Percentiles rank a stretch among this genome's conserved stretches.
Evolutionary conservation across 2,888 invertebrate species (phyloP).

Genomic region (Cheiracanthium punctorium): DNA sequence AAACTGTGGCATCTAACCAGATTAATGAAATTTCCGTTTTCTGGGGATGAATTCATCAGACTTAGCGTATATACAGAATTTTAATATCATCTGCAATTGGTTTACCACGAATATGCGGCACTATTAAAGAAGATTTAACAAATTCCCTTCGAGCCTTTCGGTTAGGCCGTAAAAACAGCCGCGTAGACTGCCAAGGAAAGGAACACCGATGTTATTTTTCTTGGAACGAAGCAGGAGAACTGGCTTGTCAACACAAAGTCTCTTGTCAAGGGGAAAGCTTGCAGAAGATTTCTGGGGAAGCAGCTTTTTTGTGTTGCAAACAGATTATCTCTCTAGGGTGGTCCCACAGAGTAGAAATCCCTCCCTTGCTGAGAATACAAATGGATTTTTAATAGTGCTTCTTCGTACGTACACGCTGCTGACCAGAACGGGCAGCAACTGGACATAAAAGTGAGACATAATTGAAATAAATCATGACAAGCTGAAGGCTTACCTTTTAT

Average conservation of each 20-base stretch:
- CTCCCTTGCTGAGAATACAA: not conserved
- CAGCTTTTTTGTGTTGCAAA: not conserved
- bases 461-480: no score
- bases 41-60: no score
- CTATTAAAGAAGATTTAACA: no score
- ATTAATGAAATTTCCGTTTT: no score
- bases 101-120: no score
- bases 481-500: no score
- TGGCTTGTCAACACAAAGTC: not conserved
- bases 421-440: not conserved
- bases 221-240: not conserved
- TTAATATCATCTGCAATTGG: no score
- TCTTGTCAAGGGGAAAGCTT: not conserved
- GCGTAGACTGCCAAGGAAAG: no score
- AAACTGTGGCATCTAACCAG: no score
- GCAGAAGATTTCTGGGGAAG: not conserved
- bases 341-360: not conserved
- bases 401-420: not conserved
- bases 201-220: not conserved
- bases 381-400: not conserved
- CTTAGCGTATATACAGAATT: no score
- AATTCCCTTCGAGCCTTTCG: no score
- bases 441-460: not conserved
- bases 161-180: no score
- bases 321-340: not conserved